Evolutionary conservation across 2,797 vertebrate genomes (phyloP), one percentile per base, ranked within the genome.

Genomic region (Antrozous pallidus): DNA sequence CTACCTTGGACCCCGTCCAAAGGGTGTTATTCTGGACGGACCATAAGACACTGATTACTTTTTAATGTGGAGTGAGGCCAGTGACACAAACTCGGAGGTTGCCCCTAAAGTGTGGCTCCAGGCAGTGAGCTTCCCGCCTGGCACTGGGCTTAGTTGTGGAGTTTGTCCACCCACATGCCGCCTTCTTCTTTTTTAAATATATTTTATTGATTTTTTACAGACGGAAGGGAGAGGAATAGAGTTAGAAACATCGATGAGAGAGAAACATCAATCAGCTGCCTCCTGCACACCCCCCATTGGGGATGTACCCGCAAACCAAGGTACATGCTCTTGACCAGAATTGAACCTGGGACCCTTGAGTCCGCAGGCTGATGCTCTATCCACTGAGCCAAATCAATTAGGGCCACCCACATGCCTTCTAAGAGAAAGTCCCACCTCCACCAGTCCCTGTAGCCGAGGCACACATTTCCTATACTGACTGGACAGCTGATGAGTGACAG

Each of bases 1-100:
- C 54, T 67, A 9, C 79, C 91, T 83, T 86, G 86, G 95, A 95
- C 22, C 47, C 58, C 26, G 45, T 31, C 74, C 88, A 86, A 40
- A 93, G 67, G 82, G 40, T 61, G 79, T 77, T 85, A 49, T 58
- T 88, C 74, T 47, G 63, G 63, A 92, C 85, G 87, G 49, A 45
- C 78, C 73, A 31, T 56, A 88, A 84, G 51, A 73, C 73, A 90
- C 8, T 13, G 38, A 88, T 91, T n/a, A 51, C 40, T 51, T 94
- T 71, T 69, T 63, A 90, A 82, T 81, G n/a, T 13, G 77, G 22
- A 45, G 5, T 49, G 22, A 88, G 80, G 70, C 75, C 83, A 78
- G 40, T 3, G 40, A 82, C 51, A 58, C 12, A 56, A 36, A 83
- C 1, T 0, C 49, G 6, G 90, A 81, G 73, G 74, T 70, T 70